Evolutionary conservation across 2,113 vertebrate genomes (phyloP).

Genomic region (Nerophis lumbriciformis): DNA sequence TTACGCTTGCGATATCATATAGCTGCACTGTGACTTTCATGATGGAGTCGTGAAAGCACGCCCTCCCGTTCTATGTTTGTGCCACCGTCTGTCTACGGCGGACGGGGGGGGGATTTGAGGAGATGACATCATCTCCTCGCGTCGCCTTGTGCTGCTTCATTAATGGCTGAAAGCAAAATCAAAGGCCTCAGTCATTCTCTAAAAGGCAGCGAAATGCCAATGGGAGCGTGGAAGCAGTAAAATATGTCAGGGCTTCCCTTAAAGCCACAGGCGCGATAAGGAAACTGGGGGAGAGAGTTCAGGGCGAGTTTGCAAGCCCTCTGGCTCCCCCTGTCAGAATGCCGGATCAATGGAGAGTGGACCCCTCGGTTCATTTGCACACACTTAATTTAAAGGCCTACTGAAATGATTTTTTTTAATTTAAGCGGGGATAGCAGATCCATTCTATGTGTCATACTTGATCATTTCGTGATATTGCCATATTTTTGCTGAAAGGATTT

Average conservation of each 20-base stretch:
- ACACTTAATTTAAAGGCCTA: too few relatives aligned
- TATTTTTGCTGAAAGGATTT: too few relatives aligned
- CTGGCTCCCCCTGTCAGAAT: slow-evolving; percentile 52
- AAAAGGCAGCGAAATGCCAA: slow-evolving; percentile 65
- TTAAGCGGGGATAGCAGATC: too few relatives aligned
- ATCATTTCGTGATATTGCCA: too few relatives aligned
- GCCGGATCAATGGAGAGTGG: slow-evolving; percentile 55
- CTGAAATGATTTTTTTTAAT: too few relatives aligned
- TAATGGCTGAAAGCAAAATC: slow-evolving; percentile 49
- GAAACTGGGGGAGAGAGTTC: slow-evolving; percentile 40
- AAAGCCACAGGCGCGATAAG: slow-evolving; percentile 46
- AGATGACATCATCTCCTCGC: slow-evolving; percentile 60
- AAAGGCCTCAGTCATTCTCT: slow-evolving; percentile 56
- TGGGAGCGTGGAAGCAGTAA: slow-evolving; percentile 60
- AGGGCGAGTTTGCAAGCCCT: slow-evolving; percentile 55
- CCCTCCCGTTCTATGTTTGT: slow-evolving; percentile 39
- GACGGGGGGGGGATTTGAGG: slow-evolving; percentile 36
- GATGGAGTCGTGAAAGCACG: slow-evolving; percentile 54
- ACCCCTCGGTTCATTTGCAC: slow-evolving; percentile 58
- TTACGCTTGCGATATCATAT: slow-evolving; percentile 50
- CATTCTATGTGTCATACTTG: too few relatives aligned
- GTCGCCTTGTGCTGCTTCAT: slow-evolving; percentile 57
- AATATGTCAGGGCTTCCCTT: slow-evolving; percentile 62
- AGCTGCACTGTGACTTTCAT: slow-evolving; percentile 53
- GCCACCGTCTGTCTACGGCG: slow-evolving; percentile 29